These are phyloP conservation scores for Lepidothrix coronata DNA, from an alignment of 2,113 vertebrate species.

Conservation along the genomic window DNA sequence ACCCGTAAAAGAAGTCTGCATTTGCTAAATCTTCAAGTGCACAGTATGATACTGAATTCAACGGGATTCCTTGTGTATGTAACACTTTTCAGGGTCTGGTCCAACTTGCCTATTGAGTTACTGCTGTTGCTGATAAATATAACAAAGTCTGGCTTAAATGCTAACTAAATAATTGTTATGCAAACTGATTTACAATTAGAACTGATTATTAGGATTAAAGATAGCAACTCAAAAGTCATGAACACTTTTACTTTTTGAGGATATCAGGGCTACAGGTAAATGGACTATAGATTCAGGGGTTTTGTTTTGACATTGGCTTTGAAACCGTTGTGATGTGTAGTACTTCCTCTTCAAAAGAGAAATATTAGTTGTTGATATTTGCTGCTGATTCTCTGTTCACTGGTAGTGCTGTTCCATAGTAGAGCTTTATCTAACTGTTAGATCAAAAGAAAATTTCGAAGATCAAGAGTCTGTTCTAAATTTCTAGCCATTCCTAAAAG, in stretches of 20 bases:
- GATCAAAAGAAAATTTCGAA: conserved; percentile 57
- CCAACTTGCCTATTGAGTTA: background rate
- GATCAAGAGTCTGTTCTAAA: conserved; percentile 60
- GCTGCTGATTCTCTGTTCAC: conserved; percentile 43
- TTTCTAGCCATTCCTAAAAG: conserved; percentile 39
- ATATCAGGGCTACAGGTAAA: conserved; percentile 48
- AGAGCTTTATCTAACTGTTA: conserved; percentile 61
- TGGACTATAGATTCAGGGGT: conserved; percentile 6
- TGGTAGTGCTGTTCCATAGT: conserved; percentile 9
- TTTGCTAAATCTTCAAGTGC: background rate
- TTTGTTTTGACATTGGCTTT: conserved; percentile 64
- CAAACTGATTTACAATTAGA: background rate
- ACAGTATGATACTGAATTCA: background rate
- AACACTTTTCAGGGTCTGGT: background rate
- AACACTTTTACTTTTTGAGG: conserved; percentile 41
- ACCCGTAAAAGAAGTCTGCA: background rate
- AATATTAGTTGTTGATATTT: conserved; percentile 71
- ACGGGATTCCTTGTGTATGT: rapidly evolving
- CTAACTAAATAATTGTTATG: background rate
- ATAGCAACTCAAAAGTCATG: background rate
- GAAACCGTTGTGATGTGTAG: conserved; percentile 55
- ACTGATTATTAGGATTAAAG: conserved; percentile 30
- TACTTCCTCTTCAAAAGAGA: conserved; percentile 62
- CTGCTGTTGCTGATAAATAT: background rate
- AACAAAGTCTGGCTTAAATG: background rate